phyloP scores from a whole-genome alignment of 2,797 vertebrate species.

The Tenualosa thibaudeaui region DNA sequence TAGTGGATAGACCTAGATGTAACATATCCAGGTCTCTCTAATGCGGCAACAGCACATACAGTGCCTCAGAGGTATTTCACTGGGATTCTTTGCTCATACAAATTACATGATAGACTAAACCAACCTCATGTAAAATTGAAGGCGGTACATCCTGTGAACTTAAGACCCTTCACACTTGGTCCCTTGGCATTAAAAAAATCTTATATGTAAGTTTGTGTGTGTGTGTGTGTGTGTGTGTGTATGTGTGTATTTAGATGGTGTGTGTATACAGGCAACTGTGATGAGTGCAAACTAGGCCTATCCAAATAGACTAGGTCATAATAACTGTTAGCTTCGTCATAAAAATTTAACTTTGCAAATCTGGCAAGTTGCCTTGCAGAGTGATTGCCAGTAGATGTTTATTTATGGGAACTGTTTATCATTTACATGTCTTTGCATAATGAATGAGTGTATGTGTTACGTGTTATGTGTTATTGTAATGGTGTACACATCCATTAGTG shows the following conservation, averaged over 20 bases:
- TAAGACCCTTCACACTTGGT: not conserved
- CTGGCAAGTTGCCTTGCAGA: not conserved
- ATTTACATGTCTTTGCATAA: not conserved
- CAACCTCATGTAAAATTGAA: not conserved
- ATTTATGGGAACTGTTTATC: not conserved
- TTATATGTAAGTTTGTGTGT: not conserved
- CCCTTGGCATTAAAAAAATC: not conserved
- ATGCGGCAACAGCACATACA: not conserved
- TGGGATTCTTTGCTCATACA: constrained; percentile 18
- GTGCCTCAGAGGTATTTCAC: not conserved
- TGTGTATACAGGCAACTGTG: too few species aligned
- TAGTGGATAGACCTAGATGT: not conserved
- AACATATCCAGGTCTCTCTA: not conserved
- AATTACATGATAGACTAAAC: not conserved
- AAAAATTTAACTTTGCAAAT: not conserved
- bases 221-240: constrained; percentile 13
- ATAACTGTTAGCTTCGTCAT: too few species aligned
- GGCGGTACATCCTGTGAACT: not conserved
- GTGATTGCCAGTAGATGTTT: constrained; percentile 39
- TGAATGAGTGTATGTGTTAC: not conserved
- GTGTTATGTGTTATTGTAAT: not conserved
- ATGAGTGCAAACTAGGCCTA: too few species aligned
- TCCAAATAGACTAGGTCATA: too few species aligned
- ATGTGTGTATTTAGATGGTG: not conserved
- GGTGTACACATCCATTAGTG: not conserved